Evolutionary conservation across 2,797 vertebrate species (phyloP).

Genomic region (Hippoglossus hippoglossus): DNA sequence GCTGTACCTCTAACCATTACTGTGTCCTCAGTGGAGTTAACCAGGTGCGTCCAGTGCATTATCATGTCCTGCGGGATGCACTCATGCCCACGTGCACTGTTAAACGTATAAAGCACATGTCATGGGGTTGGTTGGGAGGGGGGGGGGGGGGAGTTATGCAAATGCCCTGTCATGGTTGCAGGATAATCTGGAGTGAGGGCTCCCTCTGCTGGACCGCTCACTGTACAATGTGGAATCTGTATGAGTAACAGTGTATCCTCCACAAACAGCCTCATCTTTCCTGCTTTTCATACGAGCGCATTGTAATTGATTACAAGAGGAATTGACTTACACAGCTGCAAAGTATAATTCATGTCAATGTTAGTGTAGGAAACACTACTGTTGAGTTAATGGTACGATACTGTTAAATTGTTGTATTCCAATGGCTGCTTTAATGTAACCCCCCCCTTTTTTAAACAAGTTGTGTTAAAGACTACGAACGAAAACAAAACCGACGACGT

Average conservation of each 20-base stretch:
- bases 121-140: slow-evolving; percentile 3
- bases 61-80: slow-evolving; percentile 28
- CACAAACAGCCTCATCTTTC: slow-evolving; percentile 13
- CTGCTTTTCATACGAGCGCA: slow-evolving; percentile 35
- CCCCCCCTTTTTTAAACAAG: slow-evolving; percentile 26
- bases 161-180: slow-evolving; percentile 66
- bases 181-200: slow-evolving; percentile 47
- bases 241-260: slow-evolving; percentile 12
- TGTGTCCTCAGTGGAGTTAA: slow-evolving; percentile 36
- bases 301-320: slow-evolving; percentile 44
- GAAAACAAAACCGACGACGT: background rate
- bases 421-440: slow-evolving; percentile 41
- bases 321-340: slow-evolving; percentile 42
- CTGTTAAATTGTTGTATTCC: slow-evolving; percentile 53
- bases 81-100: slow-evolving; percentile 32
- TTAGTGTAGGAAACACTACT: slow-evolving; percentile 35
- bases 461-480: background rate
- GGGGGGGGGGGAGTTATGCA: slow-evolving; percentile 67
- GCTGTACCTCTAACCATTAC: slow-evolving; percentile 25
- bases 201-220: slow-evolving; percentile 69
- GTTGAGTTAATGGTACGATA: slow-evolving; percentile 51
- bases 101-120: slow-evolving; percentile 48
- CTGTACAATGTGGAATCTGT: background rate
- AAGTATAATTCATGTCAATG: slow-evolving; percentile 30
- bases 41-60: slow-evolving; percentile 57